Conservation (phyloP, 2,797 vertebrate genomes). For the Smutsia temminckii region DNA sequence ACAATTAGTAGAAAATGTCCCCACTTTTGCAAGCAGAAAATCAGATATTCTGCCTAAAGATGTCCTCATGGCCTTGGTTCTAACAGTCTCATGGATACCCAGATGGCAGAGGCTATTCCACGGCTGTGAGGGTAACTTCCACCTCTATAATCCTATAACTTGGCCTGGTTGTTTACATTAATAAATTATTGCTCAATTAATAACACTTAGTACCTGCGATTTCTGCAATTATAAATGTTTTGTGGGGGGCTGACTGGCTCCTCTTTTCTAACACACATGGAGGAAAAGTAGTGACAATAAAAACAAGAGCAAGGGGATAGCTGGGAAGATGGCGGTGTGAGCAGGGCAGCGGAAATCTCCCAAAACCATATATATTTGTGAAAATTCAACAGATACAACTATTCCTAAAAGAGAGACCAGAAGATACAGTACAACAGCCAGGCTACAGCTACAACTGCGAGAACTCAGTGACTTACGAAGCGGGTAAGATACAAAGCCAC, state of each 20-base stretch:
- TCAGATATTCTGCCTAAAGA: not conserved
- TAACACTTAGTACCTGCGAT: not conserved
- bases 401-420: too few relatives aligned
- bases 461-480: too few relatives aligned
- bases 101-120: rapidly evolving
- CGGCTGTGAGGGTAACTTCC: not conserved
- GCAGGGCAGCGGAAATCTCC: too few relatives aligned
- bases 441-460: too few relatives aligned
- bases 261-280: not conserved
- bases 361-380: too few relatives aligned
- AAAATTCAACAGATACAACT: too few relatives aligned
- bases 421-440: too few relatives aligned
- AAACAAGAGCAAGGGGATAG: not conserved
- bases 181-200: not conserved
- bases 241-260: not conserved
- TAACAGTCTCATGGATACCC: not conserved
- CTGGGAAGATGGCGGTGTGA: too few relatives aligned
- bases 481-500: too few relatives aligned
- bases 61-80: rapidly evolving
- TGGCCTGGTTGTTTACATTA: not conserved
- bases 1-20: not conserved
- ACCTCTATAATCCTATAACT: not conserved
- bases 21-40: not conserved
- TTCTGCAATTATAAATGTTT: not conserved
- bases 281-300: not conserved